These are phyloP conservation scores for Phaonia tiefii DNA, from an alignment of 2,888 invertebrate genomes.

Conservation along the genomic window DNA sequence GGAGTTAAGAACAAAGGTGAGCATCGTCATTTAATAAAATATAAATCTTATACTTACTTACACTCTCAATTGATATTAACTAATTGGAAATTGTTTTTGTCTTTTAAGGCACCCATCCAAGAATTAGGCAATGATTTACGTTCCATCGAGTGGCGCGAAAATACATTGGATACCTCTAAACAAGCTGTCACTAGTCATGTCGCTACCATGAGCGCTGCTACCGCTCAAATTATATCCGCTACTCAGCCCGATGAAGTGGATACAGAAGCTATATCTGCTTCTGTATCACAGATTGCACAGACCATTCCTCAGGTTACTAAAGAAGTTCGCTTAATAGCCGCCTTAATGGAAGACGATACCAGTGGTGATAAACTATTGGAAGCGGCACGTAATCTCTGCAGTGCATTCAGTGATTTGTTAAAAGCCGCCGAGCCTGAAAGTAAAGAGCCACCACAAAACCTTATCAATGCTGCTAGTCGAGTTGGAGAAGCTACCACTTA, in stretches of 20 bases:
- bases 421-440: constrained; percentile 97
- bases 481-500: constrained; percentile 98
- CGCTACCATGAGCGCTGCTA: constrained; percentile 99
- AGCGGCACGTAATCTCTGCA: constrained; percentile 95
- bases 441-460: constrained; percentile 94
- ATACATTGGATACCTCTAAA: constrained; percentile 95
- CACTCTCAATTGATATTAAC: too few relatives aligned
- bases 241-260: constrained; percentile 95
- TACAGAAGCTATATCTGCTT: constrained; percentile 97
- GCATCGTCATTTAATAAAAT: neutral
- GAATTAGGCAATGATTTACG: constrained; percentile 91
- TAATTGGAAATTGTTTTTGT: neutral
- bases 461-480: constrained; percentile 96
- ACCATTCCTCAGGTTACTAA: constrained; percentile 98
- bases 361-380: constrained; percentile 93
- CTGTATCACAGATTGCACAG: constrained; percentile 97
- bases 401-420: constrained; percentile 96
- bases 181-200: constrained; percentile 98
- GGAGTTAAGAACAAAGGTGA: constrained; percentile 83
- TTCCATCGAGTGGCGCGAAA: constrained; percentile 96
- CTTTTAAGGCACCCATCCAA: constrained; percentile 82
- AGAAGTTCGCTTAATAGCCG: constrained; percentile 90
- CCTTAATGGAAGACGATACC: constrained; percentile 93
- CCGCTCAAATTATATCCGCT: constrained; percentile 97
- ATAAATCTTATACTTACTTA: too few relatives aligned